Evolutionary conservation across 2,888 invertebrate genomes (phyloP).

Genomic region (Drosophila limbata): DNA sequence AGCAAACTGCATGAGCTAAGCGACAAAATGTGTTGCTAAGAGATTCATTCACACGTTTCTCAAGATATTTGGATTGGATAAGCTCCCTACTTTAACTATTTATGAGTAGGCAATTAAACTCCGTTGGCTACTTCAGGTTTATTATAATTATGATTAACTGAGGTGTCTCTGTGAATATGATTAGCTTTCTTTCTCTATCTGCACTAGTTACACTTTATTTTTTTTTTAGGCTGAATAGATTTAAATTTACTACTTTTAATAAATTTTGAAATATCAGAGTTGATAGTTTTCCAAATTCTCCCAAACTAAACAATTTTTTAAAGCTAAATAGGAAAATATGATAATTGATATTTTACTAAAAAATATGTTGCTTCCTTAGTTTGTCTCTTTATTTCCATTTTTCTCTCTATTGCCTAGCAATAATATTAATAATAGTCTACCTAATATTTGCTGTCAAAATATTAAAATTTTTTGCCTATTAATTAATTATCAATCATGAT

Average conservation of each 20-base stretch:
- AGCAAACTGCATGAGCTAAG: conserved; percentile 40
- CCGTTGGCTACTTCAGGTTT: neutral
- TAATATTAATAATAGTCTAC: too few species aligned
- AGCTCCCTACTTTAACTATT: neutral
- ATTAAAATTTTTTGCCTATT: too few species aligned
- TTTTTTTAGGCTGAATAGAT: too few species aligned
- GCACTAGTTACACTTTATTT: neutral
- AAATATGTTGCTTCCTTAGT: neutral
- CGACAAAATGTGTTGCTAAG: neutral
- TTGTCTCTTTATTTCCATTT: neutral
- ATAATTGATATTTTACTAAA: too few species aligned
- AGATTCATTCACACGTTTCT: conserved; percentile 18
- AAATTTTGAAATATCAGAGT: too few species aligned
- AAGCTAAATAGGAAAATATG: too few species aligned
- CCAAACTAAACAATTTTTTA: too few species aligned
- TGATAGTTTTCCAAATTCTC: too few species aligned
- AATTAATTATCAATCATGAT: too few species aligned
- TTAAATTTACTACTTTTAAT: too few species aligned
- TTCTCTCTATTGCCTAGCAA: too few species aligned
- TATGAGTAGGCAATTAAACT: neutral
- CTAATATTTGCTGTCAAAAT: too few species aligned
- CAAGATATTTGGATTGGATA: conserved; percentile 9
- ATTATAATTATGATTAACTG: neutral
- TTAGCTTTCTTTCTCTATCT: neutral
- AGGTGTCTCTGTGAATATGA: neutral